Percentiles rank a stretch among this genome's conserved stretches.
Evolutionary conservation across 1,140 invertebrate species (phyloP).

Genomic region (Tribolium madens): DNA sequence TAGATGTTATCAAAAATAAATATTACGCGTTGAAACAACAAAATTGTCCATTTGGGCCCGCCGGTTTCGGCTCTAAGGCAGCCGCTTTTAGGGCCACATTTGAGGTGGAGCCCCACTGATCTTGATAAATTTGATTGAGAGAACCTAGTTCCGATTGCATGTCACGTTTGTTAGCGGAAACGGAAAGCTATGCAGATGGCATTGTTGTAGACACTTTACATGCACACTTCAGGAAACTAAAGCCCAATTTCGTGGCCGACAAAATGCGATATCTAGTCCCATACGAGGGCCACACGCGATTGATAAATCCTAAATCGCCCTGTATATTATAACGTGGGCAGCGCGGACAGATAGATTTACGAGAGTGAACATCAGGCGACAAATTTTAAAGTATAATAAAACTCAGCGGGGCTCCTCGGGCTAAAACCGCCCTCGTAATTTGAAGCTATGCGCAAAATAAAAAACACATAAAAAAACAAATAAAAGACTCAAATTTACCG

Average conservation of each 20-base stretch:
- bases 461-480: conserved; percentile 13
- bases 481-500: conserved; percentile 16
- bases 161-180: conserved; percentile 61
- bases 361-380: conserved; percentile 35
- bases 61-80: conserved; percentile 45
- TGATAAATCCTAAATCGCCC: background rate
- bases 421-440: conserved; percentile 30
- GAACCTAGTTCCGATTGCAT: conserved; percentile 65
- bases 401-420: conserved; percentile 31
- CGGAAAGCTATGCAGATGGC: conserved; percentile 65
- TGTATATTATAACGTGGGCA: background rate
- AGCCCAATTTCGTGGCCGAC: conserved; percentile 54
- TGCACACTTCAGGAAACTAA: conserved; percentile 63
- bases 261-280: conserved; percentile 41
- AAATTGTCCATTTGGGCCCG: conserved; percentile 56
- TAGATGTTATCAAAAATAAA: conserved; percentile 66
- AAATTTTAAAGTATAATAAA: conserved; percentile 43
- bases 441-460: conserved; percentile 29
- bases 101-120: conserved; percentile 53
- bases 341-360: conserved; percentile 7
- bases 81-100: conserved; percentile 55
- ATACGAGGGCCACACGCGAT: conserved; percentile 11
- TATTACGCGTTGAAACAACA: conserved; percentile 63
- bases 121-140: conserved; percentile 66
- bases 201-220: conserved; percentile 64